Evolutionary conservation across 2,113 vertebrate genomes (phyloP), one percentile per base, ranked within the genome.

Genomic region (Rhea americana): DNA sequence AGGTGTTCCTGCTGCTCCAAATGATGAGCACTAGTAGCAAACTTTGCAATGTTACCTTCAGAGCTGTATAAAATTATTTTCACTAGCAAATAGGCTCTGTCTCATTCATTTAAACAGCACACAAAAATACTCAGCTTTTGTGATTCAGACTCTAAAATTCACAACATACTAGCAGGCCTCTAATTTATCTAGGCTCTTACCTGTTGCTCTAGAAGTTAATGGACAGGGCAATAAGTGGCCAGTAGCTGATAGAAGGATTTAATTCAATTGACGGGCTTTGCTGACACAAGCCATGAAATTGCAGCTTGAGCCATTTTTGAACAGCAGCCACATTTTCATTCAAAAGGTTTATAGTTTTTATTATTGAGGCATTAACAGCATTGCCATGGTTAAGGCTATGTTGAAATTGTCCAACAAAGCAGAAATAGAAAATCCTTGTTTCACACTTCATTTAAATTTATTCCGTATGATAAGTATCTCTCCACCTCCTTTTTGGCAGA

Each of bases 231-330:
- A 61, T 53, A 84, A 89, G 30, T 16, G 74, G 72, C 41, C 51
- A 70, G 37, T 30, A 92, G 35, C 4, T 62, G 30, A 48, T 8
- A 86, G 28, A 90, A 75, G 21, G 85, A 88, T 87, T 94, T 66
- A 73, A 88, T 80, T 93, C 59, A 74, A 22, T 41, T 93, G 61
- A 91, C 51, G 80, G 63, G 41, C 13, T 95, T 88, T 89, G 76
- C 77, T 92, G 74, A 95, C 53, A 95, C 59, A 91, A 91, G 82
- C 56, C 82, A 93, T 68, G 82, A 91, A 94, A 94, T 9, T 92
- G 93, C 22, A 93, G 61, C 61, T 94, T 62, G 51, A 90, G 93
- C 39, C n/a, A 30, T 25, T 96, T 96, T 80, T 93, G 82, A 96
- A 92, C 7, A 90, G 70, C 76, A 81, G 76, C 76, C 76, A 93